A percentile compares a stretch with the other conserved stretches of the same genome.
Evolutionary conservation across 1,140 invertebrate genomes (phyloP).

Genomic region (Cotesia typhae): DNA sequence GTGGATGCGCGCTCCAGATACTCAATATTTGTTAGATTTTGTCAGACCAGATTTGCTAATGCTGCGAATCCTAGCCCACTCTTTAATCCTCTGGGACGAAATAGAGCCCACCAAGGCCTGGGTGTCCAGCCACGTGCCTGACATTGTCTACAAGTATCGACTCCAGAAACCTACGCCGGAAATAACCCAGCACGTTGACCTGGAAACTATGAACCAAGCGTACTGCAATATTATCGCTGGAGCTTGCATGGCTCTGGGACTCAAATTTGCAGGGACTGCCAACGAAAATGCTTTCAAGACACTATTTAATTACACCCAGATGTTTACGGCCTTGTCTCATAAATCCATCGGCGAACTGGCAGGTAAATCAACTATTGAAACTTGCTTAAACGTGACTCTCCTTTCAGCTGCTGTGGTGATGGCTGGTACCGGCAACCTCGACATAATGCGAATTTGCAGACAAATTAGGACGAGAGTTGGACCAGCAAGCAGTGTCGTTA

Average conservation of each 20-base stretch:
- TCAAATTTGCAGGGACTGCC: constrained; percentile 93
- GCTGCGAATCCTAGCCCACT: constrained; percentile 80
- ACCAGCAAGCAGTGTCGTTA: constrained; percentile 72
- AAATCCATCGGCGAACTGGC: constrained; percentile 85
- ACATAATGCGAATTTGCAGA: constrained; percentile 80
- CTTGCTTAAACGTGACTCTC: constrained; percentile 85
- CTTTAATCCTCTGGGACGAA: constrained; percentile 86
- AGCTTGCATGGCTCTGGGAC: constrained; percentile 91
- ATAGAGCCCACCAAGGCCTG: constrained; percentile 84
- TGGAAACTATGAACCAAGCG: constrained; percentile 96
- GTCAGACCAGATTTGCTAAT: constrained; percentile 93
- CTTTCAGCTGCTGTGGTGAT: constrained; percentile 88
- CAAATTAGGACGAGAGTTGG: constrained; percentile 80
- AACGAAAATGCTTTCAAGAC: constrained; percentile 83
- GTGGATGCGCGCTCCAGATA: constrained; percentile 91
- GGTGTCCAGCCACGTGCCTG: constrained; percentile 85
- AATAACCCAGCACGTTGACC: constrained; percentile 76
- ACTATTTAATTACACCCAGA: constrained; percentile 73
- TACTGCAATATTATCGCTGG: constrained; percentile 96
- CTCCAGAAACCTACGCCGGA: constrained; percentile 75
- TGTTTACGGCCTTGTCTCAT: constrained; percentile 72
- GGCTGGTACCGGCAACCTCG: constrained; percentile 87
- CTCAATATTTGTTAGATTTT: constrained; percentile 90
- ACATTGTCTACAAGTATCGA: constrained; percentile 76
- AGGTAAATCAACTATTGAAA: constrained; percentile 89